A percentile compares a stretch with the other conserved stretches of the same genome.
These are phyloP conservation scores for Potamilus streckersoni DNA, from an alignment of 1,140 invertebrate species.

Conservation along the genomic window DNA sequence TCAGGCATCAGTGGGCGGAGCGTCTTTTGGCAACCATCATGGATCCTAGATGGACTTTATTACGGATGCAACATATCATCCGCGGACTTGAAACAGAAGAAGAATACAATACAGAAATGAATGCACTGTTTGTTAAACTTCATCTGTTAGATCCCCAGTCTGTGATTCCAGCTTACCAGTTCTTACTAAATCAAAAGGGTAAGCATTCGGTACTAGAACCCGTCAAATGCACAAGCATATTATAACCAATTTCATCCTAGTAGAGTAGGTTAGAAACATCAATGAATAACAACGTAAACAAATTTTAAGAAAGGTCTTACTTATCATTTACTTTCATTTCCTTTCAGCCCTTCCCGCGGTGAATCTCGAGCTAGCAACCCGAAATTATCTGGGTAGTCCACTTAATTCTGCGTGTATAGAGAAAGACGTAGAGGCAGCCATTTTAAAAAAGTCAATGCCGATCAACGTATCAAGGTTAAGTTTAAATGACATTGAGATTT, in stretches of 20 bases:
- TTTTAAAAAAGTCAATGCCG: constrained; percentile 44
- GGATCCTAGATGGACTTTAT: constrained; percentile 54
- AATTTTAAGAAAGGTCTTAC: background rate
- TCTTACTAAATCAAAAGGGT: constrained; percentile 58
- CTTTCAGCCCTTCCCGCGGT: constrained; percentile 59
- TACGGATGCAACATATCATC: constrained; percentile 49
- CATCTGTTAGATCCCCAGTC: constrained; percentile 62
- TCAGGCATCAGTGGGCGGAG: constrained; percentile 57
- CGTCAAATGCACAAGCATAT: background rate
- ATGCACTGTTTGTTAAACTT: constrained; percentile 62
- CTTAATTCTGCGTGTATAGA: constrained; percentile 48
- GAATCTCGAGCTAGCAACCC: constrained; percentile 60
- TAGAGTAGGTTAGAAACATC: background rate
- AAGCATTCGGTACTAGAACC: background rate
- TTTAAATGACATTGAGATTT: constrained; percentile 50
- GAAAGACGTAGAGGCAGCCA: constrained; percentile 44
- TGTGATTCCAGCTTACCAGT: constrained; percentile 61
- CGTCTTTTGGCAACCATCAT: constrained; percentile 46
- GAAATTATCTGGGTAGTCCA: constrained; percentile 61
- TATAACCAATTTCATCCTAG: background rate
- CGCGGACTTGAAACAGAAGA: constrained; percentile 51
- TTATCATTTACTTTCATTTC: background rate
- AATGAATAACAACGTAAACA: background rate
- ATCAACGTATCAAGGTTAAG: constrained; percentile 45
- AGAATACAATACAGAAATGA: constrained; percentile 62